A percentile compares a stretch with the other conserved stretches of the same genome.
These are phyloP conservation scores for Agonopterix arenella DNA, from an alignment of 2,888 invertebrate species.

Conservation along the genomic window DNA sequence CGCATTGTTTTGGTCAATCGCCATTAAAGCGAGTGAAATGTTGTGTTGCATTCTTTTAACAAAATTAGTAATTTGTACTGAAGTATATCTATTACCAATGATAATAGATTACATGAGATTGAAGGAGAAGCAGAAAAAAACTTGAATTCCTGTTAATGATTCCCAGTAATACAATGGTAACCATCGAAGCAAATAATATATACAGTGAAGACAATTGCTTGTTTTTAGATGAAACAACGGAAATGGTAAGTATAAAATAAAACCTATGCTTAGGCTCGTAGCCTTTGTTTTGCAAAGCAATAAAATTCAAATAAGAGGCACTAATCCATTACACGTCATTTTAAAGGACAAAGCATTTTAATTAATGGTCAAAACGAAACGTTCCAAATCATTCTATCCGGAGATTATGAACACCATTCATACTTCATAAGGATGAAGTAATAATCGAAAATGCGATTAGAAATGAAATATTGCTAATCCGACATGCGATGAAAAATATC, in stretches of 20 bases:
- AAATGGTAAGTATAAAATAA: background rate
- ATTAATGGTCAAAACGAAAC: slow-evolving; percentile 20
- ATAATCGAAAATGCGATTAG: slow-evolving; percentile 44
- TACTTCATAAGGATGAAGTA: slow-evolving; percentile 12
- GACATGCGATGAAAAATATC: slow-evolving; percentile 58
- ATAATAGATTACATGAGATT: too few relatives aligned
- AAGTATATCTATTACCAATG: too few relatives aligned
- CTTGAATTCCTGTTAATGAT: slow-evolving; percentile 1
- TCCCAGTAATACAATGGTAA: slow-evolving; percentile 23
- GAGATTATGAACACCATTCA: slow-evolving; percentile 31
- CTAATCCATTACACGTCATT: background rate
- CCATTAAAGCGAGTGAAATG: slow-evolving; percentile 9
- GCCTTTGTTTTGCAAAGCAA: too few relatives aligned
- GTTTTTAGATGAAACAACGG: slow-evolving; percentile 14
- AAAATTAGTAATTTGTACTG: background rate
- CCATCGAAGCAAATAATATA: slow-evolving; percentile 18
- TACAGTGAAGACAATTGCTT: slow-evolving; percentile 16
- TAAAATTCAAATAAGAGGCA: background rate
- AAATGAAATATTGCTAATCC: slow-evolving; percentile 61
- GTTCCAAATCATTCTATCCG: slow-evolving; percentile 21
- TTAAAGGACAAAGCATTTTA: background rate
- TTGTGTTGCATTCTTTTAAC: background rate
- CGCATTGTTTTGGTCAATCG: slow-evolving; percentile 55
- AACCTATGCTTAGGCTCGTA: too few relatives aligned
- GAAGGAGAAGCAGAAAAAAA: background rate